These are phyloP conservation scores for Dicerorhinus sumatrensis DNA, from an alignment of 2,113 vertebrate species.

Conservation along the genomic window DNA sequence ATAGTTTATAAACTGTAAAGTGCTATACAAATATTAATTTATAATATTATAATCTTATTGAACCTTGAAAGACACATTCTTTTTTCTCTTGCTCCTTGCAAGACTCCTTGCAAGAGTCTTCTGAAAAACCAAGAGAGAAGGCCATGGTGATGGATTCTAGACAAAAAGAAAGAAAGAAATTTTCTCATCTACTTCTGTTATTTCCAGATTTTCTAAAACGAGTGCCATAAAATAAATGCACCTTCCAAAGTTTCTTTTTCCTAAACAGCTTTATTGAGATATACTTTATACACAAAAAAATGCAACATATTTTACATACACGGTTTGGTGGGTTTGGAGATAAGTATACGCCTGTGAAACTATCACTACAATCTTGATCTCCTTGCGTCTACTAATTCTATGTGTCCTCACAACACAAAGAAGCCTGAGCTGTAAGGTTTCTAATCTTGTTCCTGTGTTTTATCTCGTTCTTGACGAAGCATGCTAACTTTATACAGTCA, in stretches of 20 bases:
- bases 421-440: neutral
- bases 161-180: neutral
- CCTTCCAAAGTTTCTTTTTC: neutral
- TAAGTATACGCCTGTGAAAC: neutral
- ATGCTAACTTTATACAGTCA: constrained; percentile 13
- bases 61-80: neutral
- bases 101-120: neutral
- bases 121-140: neutral
- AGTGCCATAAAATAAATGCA: neutral
- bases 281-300: neutral
- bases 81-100: constrained; percentile 29
- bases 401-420: neutral
- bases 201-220: constrained; percentile 34
- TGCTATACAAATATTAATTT: neutral
- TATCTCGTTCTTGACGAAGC: neutral
- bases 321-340: neutral
- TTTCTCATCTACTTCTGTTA: neutral
- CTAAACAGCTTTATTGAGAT: neutral
- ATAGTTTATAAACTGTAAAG: neutral
- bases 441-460: constrained; percentile 42
- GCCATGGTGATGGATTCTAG: neutral
- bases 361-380: neutral
- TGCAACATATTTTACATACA: neutral
- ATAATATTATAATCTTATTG: neutral
- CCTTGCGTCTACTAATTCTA: neutral